Evolutionary conservation across 2,797 vertebrate genomes (phyloP), one percentile per base, ranked within the genome.

Genomic region (Intellagama lesueurii): DNA sequence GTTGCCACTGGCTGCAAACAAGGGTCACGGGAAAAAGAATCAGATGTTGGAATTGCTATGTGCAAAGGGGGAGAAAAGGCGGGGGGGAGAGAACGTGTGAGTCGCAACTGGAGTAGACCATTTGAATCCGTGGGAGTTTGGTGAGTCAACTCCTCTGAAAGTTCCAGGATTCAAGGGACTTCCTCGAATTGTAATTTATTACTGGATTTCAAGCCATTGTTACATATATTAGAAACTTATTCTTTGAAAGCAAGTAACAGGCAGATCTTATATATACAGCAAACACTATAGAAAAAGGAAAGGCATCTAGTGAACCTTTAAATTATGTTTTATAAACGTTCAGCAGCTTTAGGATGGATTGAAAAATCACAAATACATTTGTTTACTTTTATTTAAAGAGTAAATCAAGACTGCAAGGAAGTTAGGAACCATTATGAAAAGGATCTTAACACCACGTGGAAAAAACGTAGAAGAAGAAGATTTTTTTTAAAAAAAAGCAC

Each of bases 351-450:
- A 91, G 70, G 30, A 80, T 26, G 84, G 40, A 84, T 64, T 90
- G 88, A 89, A 92, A 6, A 75, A 22, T 40, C 26, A 78, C n/a
- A 78, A 93, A 77, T 1, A 0, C 0, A 44, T 68, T 70, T 89
- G 28, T 72, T 52, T 76, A 19, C n/a, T 89, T 90, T 94, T 88
- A 90, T 94, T 88, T 24, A 80, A 94, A 94, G 92, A 44, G 16
- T 40, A 16, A 79, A 68, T 87, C 22, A 86, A 83, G 5, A 81
- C 76, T 0, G 7, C 69, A n/a, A 79, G 68, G 35, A 83, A 73
- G 75, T 89, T 88, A 82, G 84, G 84, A 86, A 30, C 0, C 16
- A 5, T 40, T 78, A 66, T 1, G 0, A 0, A 87, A 5, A 64
- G 17, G 88, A 88, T 88, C 8, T 68, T 85, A 84, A 87, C 14